Conservation (phyloP, 2,888 invertebrate genomes). For the Drosophila acutilabella region DNA sequence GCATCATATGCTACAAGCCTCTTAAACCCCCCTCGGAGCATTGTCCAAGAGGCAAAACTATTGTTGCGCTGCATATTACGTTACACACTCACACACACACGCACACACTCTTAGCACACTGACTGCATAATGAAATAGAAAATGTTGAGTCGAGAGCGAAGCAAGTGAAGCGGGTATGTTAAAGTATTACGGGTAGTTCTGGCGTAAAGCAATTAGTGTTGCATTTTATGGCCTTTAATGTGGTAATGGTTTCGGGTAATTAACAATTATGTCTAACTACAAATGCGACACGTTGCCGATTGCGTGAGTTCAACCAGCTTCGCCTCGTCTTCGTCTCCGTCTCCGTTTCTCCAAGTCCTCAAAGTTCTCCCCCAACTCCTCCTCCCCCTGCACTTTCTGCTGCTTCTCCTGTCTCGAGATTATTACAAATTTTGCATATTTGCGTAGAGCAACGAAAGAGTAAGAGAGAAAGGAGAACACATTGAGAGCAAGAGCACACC, state of each 20-base stretch:
- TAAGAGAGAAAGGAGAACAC: constrained; percentile 25
- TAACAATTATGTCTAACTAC: constrained; percentile 82
- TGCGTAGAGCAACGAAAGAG: constrained; percentile 49
- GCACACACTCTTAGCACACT: constrained; percentile 8
- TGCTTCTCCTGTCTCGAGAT: constrained; percentile 43
- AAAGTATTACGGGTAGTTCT: constrained; percentile 32
- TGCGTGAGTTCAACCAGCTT: constrained; percentile 53
- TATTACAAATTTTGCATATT: constrained; percentile 79
- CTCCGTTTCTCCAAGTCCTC: constrained; percentile 7
- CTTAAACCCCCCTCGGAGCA: background rate
- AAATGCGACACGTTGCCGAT: constrained; percentile 81
- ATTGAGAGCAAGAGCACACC: constrained; percentile 3
- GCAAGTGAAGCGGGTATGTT: background rate
- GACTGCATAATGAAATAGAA: constrained; percentile 79
- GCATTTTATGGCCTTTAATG: constrained; percentile 82
- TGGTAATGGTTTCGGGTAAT: constrained; percentile 81
- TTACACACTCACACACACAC: constrained; percentile 51
- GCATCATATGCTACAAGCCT: constrained; percentile 46
- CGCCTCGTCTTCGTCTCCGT: background rate
- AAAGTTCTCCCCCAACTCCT: background rate
- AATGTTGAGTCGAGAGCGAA: constrained; percentile 45
- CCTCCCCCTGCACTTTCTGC: background rate
- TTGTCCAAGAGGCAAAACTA: constrained; percentile 45
- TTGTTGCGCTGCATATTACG: constrained; percentile 73
- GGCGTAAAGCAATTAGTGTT: constrained; percentile 80